Base-by-base conservation (phyloP, 2,797 vertebrate species). In the Corythornis leucogaster region DNA sequence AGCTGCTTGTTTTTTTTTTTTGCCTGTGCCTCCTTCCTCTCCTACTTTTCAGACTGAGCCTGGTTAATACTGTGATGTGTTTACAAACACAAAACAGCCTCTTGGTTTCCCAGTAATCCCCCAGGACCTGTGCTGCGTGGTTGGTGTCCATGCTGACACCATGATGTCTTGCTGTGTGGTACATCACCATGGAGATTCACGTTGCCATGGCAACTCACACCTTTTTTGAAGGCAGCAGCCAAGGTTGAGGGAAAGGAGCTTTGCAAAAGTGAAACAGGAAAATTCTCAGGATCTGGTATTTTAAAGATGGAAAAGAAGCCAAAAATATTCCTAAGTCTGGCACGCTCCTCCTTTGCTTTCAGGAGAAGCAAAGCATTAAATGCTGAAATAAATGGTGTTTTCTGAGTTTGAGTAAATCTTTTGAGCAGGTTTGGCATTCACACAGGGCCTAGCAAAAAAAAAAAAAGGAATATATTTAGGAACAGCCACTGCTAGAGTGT, bases 161-260 rank as follows among this genome's bases (percentile, higher is more conserved):
- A 1, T 3, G 35, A 55, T 67, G 61, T 40, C 42, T 66, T n/a
- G 85, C 55, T 35, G 53, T 45, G 75, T 71, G 59, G 85, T 80
- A 66, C 85, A 91, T 92, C 73, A 51, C 91, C 81, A 95, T 95
- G 91, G 95, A 96, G 92, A 94, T 90, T 5, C 4, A 33, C 58
- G 89, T 96, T 77, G 71, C 92, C 93, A 95, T 95, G 90, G 95
- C 85, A 97, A 97, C 95, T 58, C 45, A 20, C 22, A 73, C 86
- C 53, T 78, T 40, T n/a, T 21, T 14, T 4, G 5, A 31, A 73
- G 73, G 55, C 80, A 55, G 78, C 85, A 30, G 7, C 6, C 4
- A 77, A 87, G 53, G 45, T 42, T 50, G 33, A 61, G 42, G 18
- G 54, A 54, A 88, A 81, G 38, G n/a, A 80, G 54, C 22, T 85